Evolutionary conservation across 2,113 vertebrate genomes (phyloP), one percentile per base, ranked within the genome.

Genomic region (Perccottus glenii): DNA sequence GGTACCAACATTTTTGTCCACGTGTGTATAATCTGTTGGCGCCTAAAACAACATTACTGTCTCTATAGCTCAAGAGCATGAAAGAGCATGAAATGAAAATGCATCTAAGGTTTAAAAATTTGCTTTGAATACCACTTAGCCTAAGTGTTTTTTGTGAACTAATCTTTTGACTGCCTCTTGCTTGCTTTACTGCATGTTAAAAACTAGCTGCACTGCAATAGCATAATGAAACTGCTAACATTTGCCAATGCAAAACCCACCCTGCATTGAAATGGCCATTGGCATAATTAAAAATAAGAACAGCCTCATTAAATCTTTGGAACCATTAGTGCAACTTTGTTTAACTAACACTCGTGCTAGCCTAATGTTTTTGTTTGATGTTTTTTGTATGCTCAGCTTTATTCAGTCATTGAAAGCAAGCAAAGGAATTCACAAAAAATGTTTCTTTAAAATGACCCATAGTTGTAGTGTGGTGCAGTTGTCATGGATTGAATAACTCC

Each of bases 241-340:
- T 6, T 36, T 53, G 1, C 6, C 52, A 36, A 11, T 9, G n/a
- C 4, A 38, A 53, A 38, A 55, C 33, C 35, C 8, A 55, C 11
- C 9, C 33, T 55, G 14, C 14, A 55, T 38, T 55, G 14, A n/a
- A 55, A n/a, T 38, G 4, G 52, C 52, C 7, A 36, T 1, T 38
- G 52, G 52, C 52, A 55, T 12, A 4, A 14, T 46, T 46, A 40
- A 2, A 40, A 40, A 40, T 3, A 46, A 55, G 35, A 55, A 55
- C 11, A 38, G 52, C 52, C 35, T 55, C 32, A 38, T 55, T 38
- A 36, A 9, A n/a, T 36, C 15, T 36, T 15, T 38, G 33, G 14
- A 55, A 36, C 33, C 52, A 38, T 38, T 55, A 55, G 33, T 55
- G 32, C 52, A 55, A 55, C 52, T 33, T 38, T 38, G 52, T 55